phyloP scores from a whole-genome alignment of 1,140 invertebrate species.

The Drosophila orena region DNA sequence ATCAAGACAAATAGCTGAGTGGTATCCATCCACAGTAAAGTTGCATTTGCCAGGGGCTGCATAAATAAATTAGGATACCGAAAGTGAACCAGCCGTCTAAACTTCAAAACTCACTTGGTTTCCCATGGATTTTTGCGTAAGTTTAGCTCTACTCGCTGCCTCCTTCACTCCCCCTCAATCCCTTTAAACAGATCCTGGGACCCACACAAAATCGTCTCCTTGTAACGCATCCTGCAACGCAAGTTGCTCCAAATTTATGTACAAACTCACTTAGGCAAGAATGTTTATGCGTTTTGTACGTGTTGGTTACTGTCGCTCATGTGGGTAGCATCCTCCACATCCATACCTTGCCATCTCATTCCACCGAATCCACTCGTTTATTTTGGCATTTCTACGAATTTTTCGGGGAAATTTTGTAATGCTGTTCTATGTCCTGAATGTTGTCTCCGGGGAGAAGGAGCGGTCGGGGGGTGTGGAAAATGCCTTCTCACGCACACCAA shows the following conservation, averaged over 20 bases:
- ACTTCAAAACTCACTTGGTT: slow-evolving; percentile 19
- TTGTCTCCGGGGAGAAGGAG: slow-evolving; percentile 17
- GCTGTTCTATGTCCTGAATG: slow-evolving; percentile 15
- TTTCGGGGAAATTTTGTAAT: slow-evolving; percentile 51
- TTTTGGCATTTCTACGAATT: slow-evolving; percentile 48
- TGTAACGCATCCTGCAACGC: slow-evolving; percentile 66
- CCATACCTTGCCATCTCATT: neutral
- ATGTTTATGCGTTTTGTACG: slow-evolving; percentile 82
- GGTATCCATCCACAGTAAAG: slow-evolving; percentile 17
- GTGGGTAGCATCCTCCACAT: slow-evolving; percentile 20
- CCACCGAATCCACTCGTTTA: slow-evolving; percentile 26
- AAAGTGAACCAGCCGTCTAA: slow-evolving; percentile 35
- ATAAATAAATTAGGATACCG: slow-evolving; percentile 59
- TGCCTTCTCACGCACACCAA: slow-evolving; percentile 28
- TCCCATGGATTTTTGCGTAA: slow-evolving; percentile 53
- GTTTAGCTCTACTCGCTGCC: slow-evolving; percentile 9
- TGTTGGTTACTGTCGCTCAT: slow-evolving; percentile 76
- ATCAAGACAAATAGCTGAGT: neutral
- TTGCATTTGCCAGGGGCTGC: slow-evolving; percentile 51
- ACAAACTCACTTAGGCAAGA: slow-evolving; percentile 81
- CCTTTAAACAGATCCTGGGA: slow-evolving; percentile 9
- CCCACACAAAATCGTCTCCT: slow-evolving; percentile 21
- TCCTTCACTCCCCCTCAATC: neutral
- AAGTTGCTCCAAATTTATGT: slow-evolving; percentile 74
- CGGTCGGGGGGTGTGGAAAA: slow-evolving; percentile 26